A percentile compares a stretch with the other conserved stretches of the same genome.
phyloP scores from a whole-genome alignment of 2,888 invertebrate species.

The Neoaliturus tenellus region DNA sequence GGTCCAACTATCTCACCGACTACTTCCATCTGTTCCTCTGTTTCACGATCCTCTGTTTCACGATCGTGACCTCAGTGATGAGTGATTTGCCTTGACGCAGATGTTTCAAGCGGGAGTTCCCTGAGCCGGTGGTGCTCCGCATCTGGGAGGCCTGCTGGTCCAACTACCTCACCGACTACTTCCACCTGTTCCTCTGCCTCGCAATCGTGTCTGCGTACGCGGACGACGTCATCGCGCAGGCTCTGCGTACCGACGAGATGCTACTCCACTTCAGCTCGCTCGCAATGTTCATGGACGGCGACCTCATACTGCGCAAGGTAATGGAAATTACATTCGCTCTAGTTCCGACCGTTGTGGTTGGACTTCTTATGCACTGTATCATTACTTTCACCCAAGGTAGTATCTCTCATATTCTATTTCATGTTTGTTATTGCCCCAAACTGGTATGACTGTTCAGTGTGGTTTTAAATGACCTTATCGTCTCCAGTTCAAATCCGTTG shows the following conservation, averaged over 20 bases:
- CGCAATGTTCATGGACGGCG: constrained; percentile 98
- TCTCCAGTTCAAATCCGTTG: no score
- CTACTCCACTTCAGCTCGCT: constrained; percentile 95
- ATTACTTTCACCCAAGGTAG: no score
- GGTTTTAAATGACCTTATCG: no score
- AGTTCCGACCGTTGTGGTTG: no score
- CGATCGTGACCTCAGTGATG: no score
- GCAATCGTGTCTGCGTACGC: constrained; percentile 96
- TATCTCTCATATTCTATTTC: no score
- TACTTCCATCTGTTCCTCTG: constrained; percentile 97
- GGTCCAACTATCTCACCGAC: constrained; percentile 97
- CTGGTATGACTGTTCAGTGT: no score
- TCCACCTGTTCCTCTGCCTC: constrained; percentile 95
- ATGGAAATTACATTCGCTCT: no score
- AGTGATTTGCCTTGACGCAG: no score
- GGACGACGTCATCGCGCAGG: constrained; percentile 95
- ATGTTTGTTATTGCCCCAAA: no score
- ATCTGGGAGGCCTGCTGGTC: constrained; percentile 99
- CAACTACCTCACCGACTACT: constrained; percentile 96
- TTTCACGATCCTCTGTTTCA: constrained; percentile 93
- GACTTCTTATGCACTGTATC: no score
- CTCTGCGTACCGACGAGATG: constrained; percentile 95
- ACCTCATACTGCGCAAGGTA: constrained; percentile 90
- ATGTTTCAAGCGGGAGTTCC: constrained; percentile 95
- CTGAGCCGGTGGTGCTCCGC: constrained; percentile 89